Conservation (phyloP, 2,797 vertebrate genomes). For the Pipistrellus pygmaeus region DNA sequence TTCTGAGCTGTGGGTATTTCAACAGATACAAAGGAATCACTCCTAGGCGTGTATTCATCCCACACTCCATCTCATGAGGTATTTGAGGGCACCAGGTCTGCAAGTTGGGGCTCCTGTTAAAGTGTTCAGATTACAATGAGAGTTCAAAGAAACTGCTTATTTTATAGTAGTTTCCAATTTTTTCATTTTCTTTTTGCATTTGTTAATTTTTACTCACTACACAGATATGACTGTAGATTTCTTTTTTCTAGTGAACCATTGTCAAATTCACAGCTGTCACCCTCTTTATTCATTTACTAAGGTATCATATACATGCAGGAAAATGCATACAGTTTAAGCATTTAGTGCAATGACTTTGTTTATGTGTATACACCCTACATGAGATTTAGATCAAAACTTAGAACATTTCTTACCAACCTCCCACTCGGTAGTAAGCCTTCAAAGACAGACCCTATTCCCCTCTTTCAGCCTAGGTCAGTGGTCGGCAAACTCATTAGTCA, state of each 20-base stretch:
- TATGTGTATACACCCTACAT: not conserved
- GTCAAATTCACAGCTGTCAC: not conserved
- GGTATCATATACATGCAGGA: not conserved
- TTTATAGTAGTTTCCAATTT: not conserved
- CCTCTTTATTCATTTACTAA: not conserved
- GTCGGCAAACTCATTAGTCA: too few relatives aligned
- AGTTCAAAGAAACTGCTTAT: not conserved
- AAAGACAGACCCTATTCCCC: not conserved
- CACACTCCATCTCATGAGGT: not conserved
- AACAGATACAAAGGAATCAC: not conserved
- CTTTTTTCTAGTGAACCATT: not conserved
- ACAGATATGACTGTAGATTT: not conserved
- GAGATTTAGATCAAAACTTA: not conserved
- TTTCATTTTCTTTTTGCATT: constrained; percentile 11
- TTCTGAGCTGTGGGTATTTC: not conserved
- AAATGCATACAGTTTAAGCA: not conserved
- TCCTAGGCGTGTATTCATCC: not conserved
- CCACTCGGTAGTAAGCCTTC: not conserved
- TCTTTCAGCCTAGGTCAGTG: not conserved
- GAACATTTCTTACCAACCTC: not conserved
- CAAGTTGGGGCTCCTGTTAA: not conserved
- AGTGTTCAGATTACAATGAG: not conserved
- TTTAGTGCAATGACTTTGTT: not conserved
- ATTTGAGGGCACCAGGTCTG: not conserved
- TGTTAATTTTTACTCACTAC: constrained; percentile 1